phyloP scores from a whole-genome alignment of 1,140 invertebrate species.

The Agrypnia vestita region DNA sequence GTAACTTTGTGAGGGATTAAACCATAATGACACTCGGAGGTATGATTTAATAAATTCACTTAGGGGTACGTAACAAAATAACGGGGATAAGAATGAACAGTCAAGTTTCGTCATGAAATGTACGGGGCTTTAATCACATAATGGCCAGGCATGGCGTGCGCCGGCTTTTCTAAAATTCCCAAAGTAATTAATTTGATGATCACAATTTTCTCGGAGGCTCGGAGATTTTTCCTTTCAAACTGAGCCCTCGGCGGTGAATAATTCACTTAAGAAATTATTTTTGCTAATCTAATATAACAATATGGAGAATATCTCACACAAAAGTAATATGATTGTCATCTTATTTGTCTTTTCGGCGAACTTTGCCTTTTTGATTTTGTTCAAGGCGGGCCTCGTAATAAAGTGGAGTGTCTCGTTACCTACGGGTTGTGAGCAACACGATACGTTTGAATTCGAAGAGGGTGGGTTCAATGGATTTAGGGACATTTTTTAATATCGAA shows the following conservation, averaged over 20 bases:
- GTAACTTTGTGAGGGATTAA: too few species aligned
- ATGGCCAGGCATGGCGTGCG: slow-evolving; percentile 16
- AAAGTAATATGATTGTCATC: too few species aligned
- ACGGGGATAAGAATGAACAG: neutral
- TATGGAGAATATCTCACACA: too few species aligned
- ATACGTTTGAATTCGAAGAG: too few species aligned
- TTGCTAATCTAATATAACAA: neutral
- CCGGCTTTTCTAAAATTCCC: slow-evolving; percentile 1
- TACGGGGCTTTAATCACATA: slow-evolving; percentile 19
- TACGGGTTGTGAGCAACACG: too few species aligned
- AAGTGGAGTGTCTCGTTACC: too few species aligned
- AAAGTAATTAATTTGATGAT: slow-evolving; percentile 35
- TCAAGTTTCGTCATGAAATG: slow-evolving; percentile 5
- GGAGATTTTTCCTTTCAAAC: neutral
- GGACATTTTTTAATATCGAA: too few species aligned
- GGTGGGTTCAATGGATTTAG: too few species aligned
- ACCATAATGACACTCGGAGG: neutral
- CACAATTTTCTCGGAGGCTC: neutral
- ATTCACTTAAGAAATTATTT: neutral
- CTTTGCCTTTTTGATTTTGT: too few species aligned
- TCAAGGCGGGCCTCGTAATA: too few species aligned
- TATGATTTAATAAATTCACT: neutral
- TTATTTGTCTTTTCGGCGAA: too few species aligned
- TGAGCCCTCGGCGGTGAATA: neutral
- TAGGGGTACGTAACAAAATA: neutral